Percentiles rank a stretch among this genome's conserved stretches.
Evolutionary conservation across 2,113 vertebrate genomes (phyloP).

Genomic region (Sorex araneus): DNA sequence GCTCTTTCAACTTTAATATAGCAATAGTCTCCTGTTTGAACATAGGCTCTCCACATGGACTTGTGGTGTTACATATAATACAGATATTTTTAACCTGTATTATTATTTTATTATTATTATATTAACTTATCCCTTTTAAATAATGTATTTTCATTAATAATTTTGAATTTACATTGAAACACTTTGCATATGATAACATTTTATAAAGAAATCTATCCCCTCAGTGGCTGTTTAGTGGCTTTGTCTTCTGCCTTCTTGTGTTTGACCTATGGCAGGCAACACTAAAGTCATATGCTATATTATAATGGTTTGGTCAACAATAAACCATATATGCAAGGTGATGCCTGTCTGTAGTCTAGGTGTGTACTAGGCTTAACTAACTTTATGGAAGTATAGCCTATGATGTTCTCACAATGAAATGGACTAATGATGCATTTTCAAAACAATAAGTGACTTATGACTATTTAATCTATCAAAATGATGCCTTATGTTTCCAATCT

Average conservation of each 20-base stretch:
- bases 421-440: background rate
- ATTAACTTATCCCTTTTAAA: background rate
- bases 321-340: background rate
- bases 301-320: background rate
- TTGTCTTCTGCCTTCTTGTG: background rate
- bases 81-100: background rate
- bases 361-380: background rate
- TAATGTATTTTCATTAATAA: background rate
- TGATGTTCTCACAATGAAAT: background rate
- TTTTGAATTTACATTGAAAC: background rate
- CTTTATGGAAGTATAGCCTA: background rate
- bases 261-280: background rate
- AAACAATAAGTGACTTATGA: background rate
- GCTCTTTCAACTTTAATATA: too few relatives aligned
- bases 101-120: background rate
- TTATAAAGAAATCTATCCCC: background rate
- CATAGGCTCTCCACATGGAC: too few relatives aligned
- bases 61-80: too few relatives aligned
- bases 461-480: constrained; percentile 41
- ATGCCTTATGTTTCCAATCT: constrained; percentile 1
- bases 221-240: background rate
- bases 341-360: background rate
- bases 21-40: too few relatives aligned
- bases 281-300: background rate
- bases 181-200: background rate